Evolutionary conservation across 1,140 invertebrate genomes (phyloP).

Genomic region (Ooceraea biroi): DNA sequence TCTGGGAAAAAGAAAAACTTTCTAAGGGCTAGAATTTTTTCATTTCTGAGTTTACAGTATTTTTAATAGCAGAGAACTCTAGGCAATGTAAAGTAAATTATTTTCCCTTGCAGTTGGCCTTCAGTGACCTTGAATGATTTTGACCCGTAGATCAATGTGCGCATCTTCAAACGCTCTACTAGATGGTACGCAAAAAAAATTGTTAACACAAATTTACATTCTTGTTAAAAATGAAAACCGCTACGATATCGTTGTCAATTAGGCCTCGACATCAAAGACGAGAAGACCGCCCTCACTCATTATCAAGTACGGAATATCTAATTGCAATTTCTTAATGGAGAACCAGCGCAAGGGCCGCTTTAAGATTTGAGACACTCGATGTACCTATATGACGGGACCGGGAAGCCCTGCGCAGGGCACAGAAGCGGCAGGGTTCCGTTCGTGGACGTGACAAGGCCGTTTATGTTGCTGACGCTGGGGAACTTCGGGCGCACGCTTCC

Average conservation of each 20-base stretch:
- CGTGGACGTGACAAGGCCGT: slow-evolving; percentile 87
- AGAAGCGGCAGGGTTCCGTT: slow-evolving; percentile 88
- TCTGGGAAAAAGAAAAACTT: no score
- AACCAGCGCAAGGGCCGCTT: slow-evolving; percentile 1
- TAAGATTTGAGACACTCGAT: slow-evolving; percentile 21
- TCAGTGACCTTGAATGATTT: no score
- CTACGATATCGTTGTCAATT: no score
- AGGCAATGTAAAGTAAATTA: no score
- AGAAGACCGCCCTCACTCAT: slow-evolving; percentile 5
- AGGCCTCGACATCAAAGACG: background rate
- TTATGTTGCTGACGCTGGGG: slow-evolving; percentile 89
- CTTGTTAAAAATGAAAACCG: background rate
- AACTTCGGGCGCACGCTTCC: slow-evolving; percentile 90
- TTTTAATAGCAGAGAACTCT: no score
- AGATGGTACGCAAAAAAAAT: no score
- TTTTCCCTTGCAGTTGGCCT: no score
- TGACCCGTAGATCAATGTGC: no score
- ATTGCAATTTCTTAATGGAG: slow-evolving; percentile 51
- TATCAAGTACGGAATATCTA: slow-evolving; percentile 33
- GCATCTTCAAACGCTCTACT: no score
- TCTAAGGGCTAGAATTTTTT: no score
- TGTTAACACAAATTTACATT: background rate
- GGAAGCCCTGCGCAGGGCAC: slow-evolving; percentile 88
- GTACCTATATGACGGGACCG: slow-evolving; percentile 79
- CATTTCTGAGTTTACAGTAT: no score